Conservation (phyloP, 1,140 invertebrate genomes). For the Platyscapa corneri region DNA sequence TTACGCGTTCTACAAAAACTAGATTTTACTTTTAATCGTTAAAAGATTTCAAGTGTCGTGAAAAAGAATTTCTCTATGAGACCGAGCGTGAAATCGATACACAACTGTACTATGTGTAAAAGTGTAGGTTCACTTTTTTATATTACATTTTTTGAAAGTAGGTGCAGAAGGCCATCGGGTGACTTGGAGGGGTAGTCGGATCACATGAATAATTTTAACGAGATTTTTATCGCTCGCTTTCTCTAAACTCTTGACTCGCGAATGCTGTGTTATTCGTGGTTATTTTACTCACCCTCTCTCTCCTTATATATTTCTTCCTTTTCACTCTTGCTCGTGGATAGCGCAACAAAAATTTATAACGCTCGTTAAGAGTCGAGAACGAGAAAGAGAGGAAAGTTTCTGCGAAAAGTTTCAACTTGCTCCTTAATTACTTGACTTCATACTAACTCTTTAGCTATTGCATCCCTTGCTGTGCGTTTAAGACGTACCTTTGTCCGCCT, state of each 20-base stretch:
- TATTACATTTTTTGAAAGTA: not conserved
- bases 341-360: slow-evolving; percentile 71
- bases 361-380: slow-evolving; percentile 63
- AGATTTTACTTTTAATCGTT: not conserved
- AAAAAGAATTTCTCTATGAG: not conserved
- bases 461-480: slow-evolving; percentile 49
- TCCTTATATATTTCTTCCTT: not conserved
- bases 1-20: not conserved
- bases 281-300: not conserved
- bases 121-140: not conserved
- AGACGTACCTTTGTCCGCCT: slow-evolving; percentile 51
- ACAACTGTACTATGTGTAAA: not conserved
- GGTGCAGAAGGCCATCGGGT: not conserved
- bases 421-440: slow-evolving; percentile 67
- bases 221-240: slow-evolving; percentile 63
- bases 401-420: slow-evolving; percentile 59
- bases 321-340: not conserved
- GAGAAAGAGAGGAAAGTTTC: slow-evolving; percentile 62
- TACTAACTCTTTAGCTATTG: slow-evolving; percentile 27
- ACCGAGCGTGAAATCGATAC: not conserved
- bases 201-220: slow-evolving; percentile 67
- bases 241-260: slow-evolving; percentile 24
- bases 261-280: slow-evolving; percentile 50
- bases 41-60: not conserved
- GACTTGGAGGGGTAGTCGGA: slow-evolving; percentile 5